Evolutionary conservation across 1,140 invertebrate genomes (phyloP), one percentile per base, ranked within the genome.

Genomic region (Trachymyrmex septentrionalis): DNA sequence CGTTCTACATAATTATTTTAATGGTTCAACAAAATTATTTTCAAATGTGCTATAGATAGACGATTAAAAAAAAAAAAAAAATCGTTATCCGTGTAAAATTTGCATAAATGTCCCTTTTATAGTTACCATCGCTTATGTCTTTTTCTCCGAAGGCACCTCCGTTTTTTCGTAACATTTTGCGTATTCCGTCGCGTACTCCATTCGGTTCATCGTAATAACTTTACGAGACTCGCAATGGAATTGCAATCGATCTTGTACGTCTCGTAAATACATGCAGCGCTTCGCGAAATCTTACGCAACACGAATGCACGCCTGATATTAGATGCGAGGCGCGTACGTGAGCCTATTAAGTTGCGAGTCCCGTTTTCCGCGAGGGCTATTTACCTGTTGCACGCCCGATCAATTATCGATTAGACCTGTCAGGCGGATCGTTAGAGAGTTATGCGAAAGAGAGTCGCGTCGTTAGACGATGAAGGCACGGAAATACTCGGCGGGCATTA

Each of bases 401-500:
- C 78, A 81, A 81, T 72, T 81, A 81, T 81, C 66, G 78, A 81
- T 81, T 81, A 72, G 50, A 81, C 30, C 34, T 72, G 78, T 57
- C 50, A 38, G 66, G 16, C 50, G 66, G 34, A 81, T 81, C 78
- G 34, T 71, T 81, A 44, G 69, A 44, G 50, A 81, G 34, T 71
- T 81, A 81, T 72, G 63, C 34, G 66, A 71, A 81, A 30, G 34
- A 30, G 34, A 57, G n/a, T 44, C 48, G 12, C 48, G 12, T 81
- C 76, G 59, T 44, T 50, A 57, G 75, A 38, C 21, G 34, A 50
- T 3, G 21, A 81, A 50, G 34, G 66, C 34, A 14, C 34, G 34
- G 21, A 27, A 71, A n/a, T 53, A 55, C 38, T 27, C 16, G 16
- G 19, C 61, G 19, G 50, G 38, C 38, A 66, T 66, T 48, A 16